Base-by-base conservation (phyloP, 92 coral and sea anemone species). In the Palythoa grandis region DNA sequence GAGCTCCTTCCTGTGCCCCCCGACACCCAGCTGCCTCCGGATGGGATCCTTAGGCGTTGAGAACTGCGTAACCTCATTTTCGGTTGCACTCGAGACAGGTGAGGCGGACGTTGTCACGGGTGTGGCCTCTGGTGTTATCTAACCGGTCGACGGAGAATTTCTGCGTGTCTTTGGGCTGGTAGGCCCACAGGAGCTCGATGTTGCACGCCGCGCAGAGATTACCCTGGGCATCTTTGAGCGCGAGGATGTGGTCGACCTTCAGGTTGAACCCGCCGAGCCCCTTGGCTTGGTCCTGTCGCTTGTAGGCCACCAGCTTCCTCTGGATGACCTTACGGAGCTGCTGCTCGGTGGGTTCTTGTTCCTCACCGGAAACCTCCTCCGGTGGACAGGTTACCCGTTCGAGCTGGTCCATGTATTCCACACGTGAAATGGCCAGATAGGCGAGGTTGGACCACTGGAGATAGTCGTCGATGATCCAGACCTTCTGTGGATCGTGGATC, bases 21-120 rank as follows among this genome's bases (percentile, higher is more conserved):
- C 0, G 79, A 47, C 16, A 74, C 63, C 35, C 61, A 74, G 29
- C 14, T n/a, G 37, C 79, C 61, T 4, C 79, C 63, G 3, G 35
- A n/a, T n/a, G 48, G 15, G 9, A 39, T 69, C 38, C 73, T 69
- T 38, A 69, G 38, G 9, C 48, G 74, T 25, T 69, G 74, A 69
- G 48, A 7, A 47, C 61, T 74, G 77, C 77, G 61, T n/a, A 19
- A n/a, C 60, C 37, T 20, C 60, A 19, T 74, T 50, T 47, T n/a
- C 79, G 79, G 9, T 47, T 74, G 20, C 61, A 74, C 10, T 74
- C 40, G 29, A 74, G 79, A 11, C 79, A 74, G 15, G 60, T 50
- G 17, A 74, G 79, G 25, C 24, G 79, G 15, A 74, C 79, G 37
- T 74, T 74, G 57, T 20, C 79, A 10, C 20, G 4, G 25, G 16